phyloP scores from a whole-genome alignment of 2,888 invertebrate species.

The Acanthacorydalis orientalis region DNA sequence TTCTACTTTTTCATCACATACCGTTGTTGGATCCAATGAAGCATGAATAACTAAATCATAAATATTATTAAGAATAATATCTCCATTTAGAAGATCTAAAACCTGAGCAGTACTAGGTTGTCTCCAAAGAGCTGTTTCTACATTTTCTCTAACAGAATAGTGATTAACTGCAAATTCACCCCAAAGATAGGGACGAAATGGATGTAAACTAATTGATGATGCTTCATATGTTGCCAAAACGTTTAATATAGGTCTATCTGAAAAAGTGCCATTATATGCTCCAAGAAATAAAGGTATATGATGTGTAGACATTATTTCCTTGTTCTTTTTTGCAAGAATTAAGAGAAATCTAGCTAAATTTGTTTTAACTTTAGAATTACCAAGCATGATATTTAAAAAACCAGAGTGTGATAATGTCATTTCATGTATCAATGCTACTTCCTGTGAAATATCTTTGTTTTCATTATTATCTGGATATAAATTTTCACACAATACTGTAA shows the following conservation, averaged over 20 bases:
- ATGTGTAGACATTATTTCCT: conserved; percentile 41
- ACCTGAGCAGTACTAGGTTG: conserved; percentile 59
- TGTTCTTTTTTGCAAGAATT: conserved; percentile 42
- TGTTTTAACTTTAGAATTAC: conserved; percentile 33
- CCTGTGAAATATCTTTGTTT: conserved; percentile 13
- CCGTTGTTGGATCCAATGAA: background rate
- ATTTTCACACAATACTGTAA: background rate
- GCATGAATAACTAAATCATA: conserved; percentile 20
- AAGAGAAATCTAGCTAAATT: conserved; percentile 47
- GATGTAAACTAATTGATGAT: conserved; percentile 42
- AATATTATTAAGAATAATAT: conserved; percentile 47
- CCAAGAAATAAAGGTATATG: conserved; percentile 64
- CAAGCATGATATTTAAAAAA: conserved; percentile 51
- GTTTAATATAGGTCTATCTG: conserved; percentile 51
- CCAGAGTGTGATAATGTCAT: conserved; percentile 65
- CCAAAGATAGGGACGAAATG: conserved; percentile 67
- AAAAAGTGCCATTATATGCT: conserved; percentile 59
- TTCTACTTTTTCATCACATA: background rate
- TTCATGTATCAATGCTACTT: conserved; percentile 26
- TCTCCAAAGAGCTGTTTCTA: conserved; percentile 42
- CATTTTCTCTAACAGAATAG: conserved; percentile 47
- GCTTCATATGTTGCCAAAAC: conserved; percentile 53
- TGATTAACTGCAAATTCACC: conserved; percentile 64
- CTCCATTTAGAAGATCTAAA: conserved; percentile 48
- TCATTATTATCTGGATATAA: conserved; percentile 10